A percentile compares a stretch with the other conserved stretches of the same genome.
Evolutionary conservation across 2,797 vertebrate genomes (phyloP).

Genomic region (Dromococcyx pavoninus): DNA sequence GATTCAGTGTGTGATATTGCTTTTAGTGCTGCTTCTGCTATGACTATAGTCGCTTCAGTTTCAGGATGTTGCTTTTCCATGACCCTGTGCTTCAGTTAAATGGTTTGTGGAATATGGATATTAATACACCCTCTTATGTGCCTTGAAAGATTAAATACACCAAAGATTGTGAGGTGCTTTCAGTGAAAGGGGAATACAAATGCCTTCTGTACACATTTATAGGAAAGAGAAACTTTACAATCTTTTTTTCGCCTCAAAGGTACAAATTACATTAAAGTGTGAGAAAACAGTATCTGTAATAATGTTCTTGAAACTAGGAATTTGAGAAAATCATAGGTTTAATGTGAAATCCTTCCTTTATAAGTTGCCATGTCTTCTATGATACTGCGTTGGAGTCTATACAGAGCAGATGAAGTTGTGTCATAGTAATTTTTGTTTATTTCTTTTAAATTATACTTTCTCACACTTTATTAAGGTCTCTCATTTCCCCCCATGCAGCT

Average conservation of each 20-base stretch:
- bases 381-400: neutral
- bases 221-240: neutral
- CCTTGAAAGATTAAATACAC: neutral
- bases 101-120: neutral
- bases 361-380: neutral
- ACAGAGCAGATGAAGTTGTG: slow-evolving; percentile 5
- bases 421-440: slow-evolving; percentile 20
- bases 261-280: slow-evolving; percentile 1
- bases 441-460: slow-evolving; percentile 33
- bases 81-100: neutral
- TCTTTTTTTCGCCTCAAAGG: neutral
- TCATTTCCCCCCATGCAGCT: slow-evolving; percentile 23
- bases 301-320: slow-evolving; percentile 18
- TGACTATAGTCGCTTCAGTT: neutral
- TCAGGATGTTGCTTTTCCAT: neutral
- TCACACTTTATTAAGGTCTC: neutral
- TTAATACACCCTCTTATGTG: neutral
- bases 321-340: slow-evolving; percentile 42
- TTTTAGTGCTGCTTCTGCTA: neutral
- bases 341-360: slow-evolving; percentile 13
- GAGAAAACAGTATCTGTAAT: slow-evolving; percentile 39
- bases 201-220: neutral
- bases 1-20: neutral
- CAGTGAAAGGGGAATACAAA: neutral
- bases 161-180: neutral